A percentile compares a stretch with the other conserved stretches of the same genome.
phyloP scores from a whole-genome alignment of 2,113 vertebrate genomes.

The Hypocryptadius cinnamomeus region DNA sequence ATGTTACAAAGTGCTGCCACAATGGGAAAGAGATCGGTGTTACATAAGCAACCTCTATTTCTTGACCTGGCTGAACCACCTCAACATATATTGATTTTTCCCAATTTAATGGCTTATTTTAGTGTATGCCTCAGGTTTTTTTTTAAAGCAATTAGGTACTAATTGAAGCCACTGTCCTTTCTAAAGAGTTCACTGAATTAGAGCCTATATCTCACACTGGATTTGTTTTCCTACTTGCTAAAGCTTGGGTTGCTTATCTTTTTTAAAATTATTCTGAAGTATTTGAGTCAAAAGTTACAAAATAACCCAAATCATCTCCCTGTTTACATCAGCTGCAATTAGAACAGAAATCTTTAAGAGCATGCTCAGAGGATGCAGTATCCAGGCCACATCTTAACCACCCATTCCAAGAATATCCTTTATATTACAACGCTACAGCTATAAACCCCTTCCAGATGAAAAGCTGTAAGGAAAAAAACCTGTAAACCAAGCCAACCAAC shows the following conservation, averaged over 20 bases:
- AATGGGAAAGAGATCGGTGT: neutral
- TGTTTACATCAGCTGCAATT: neutral
- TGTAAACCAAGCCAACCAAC: neutral
- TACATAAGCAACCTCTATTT: constrained; percentile 47
- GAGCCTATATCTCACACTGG: neutral
- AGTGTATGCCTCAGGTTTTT: neutral
- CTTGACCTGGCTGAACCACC: constrained; percentile 44
- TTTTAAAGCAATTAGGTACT: constrained; percentile 5
- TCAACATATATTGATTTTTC: constrained; percentile 36
- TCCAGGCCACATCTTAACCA: neutral
- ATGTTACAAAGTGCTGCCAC: neutral
- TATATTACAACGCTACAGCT: neutral
- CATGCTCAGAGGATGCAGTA: neutral
- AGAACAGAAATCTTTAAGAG: neutral
- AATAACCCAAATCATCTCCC: neutral
- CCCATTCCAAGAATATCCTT: neutral
- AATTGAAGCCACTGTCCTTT: constrained; percentile 17
- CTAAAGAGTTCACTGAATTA: neutral
- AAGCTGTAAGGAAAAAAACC: neutral
- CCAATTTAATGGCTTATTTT: constrained; percentile 32
- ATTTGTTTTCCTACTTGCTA: neutral
- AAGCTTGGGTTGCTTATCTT: neutral
- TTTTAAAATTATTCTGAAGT: neutral
- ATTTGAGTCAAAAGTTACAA: neutral
- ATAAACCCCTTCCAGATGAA: neutral